These are phyloP conservation scores for Drosophila lacicola DNA, from an alignment of 2,888 invertebrate genomes.

Conservation along the genomic window DNA sequence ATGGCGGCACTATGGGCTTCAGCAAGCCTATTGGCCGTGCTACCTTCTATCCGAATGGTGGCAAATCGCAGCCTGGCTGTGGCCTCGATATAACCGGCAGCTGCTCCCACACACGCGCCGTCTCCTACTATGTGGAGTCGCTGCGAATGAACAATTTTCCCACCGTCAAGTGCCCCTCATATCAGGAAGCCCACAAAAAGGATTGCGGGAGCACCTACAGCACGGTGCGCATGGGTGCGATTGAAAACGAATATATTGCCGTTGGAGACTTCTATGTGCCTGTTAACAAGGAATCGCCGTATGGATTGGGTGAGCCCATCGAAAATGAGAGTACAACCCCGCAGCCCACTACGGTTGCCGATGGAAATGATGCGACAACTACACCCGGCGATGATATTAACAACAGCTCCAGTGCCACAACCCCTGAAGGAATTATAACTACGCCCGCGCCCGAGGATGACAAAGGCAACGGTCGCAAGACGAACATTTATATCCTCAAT, in stretches of 20 bases:
- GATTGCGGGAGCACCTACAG: constrained; percentile 69
- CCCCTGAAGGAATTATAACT: constrained; percentile 2
- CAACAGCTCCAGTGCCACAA: background rate
- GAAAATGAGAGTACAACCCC: constrained; percentile 11
- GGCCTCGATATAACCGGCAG: constrained; percentile 81
- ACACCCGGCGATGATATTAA: constrained; percentile 3
- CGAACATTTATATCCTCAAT: constrained; percentile 63
- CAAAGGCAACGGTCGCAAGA: constrained; percentile 23
- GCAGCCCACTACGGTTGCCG: constrained; percentile 9
- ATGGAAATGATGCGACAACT: constrained; percentile 13
- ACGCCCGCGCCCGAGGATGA: constrained; percentile 29
- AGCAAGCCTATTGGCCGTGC: constrained; percentile 83
- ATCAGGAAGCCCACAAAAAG: constrained; percentile 67
- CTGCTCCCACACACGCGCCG: constrained; percentile 85
- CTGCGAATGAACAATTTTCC: constrained; percentile 78
- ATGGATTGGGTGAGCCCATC: constrained; percentile 54
- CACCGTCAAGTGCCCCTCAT: constrained; percentile 70
- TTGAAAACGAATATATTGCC: constrained; percentile 59
- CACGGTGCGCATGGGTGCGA: constrained; percentile 73
- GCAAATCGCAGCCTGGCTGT: constrained; percentile 86
- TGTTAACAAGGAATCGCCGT: constrained; percentile 77
- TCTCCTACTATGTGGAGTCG: constrained; percentile 85
- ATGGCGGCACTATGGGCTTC: constrained; percentile 80
- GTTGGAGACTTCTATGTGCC: constrained; percentile 82
- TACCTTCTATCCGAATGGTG: constrained; percentile 86